Evolutionary conservation across 2,113 vertebrate genomes (phyloP), one percentile per base, ranked within the genome.

Genomic region (Ammodytes dubius): DNA sequence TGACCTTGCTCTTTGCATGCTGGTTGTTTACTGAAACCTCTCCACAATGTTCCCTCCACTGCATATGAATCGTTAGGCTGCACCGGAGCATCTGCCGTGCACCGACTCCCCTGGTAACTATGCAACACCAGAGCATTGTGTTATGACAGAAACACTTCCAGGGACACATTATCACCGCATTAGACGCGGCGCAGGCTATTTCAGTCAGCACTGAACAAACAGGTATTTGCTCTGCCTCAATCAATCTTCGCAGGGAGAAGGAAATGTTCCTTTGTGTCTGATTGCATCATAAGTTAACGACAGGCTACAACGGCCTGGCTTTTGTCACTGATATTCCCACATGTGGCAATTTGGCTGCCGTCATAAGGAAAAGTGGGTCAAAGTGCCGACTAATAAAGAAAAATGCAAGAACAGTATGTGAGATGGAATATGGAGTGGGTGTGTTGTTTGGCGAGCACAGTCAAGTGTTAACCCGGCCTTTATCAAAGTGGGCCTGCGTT

Each of bases 131-230:
- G 81, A 81, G 85, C 77, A 57, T 47, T 83, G 74, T 93, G 92
- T 93, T 93, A 84, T 88, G 89, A 91, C 90, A 92, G 86, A 81
- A 76, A 74, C 87, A 75, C 89, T 83, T 90, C 83, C 85, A 84
- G 84, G 82, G 86, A 89, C 88, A 91, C 85, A 79, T 85, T 87
- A 91, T 93, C 82, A 86, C 93, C 91, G 92, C 89, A 93, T 95
- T 94, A 89, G 92, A 94, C 87, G 86, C 47, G 66, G 74, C 17
- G 59, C 65, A 58, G 70, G 64, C 83, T 86, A 85, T 79, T 82
- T 88, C 75, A 84, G 90, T 83, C 84, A 71, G 83, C 76, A 40
- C 79, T 85, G 50, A 74, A 83, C 87, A 91, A 86, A 92, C 81
- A 84, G 75, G 78, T 78, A 81, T 59, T 39, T 74, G 70, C 54